Conservation (phyloP, 2,888 invertebrate species). For the Caenorhabditis becei region DNA sequence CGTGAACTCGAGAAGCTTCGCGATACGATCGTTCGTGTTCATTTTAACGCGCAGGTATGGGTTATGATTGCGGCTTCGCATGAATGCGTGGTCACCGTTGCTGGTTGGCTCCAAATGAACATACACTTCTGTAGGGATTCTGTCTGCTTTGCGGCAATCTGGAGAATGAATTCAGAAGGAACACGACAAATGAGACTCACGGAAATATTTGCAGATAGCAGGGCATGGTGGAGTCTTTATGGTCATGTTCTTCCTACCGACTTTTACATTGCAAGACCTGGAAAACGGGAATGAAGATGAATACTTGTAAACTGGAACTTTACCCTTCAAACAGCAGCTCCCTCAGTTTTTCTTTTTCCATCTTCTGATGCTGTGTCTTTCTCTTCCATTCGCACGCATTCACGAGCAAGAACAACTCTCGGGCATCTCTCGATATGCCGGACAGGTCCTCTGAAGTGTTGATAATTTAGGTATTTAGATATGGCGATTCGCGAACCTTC, state of each 20-base stretch:
- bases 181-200: constrained; percentile 44
- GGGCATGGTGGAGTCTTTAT: constrained; percentile 72
- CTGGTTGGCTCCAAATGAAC: constrained; percentile 67
- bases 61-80: constrained; percentile 68
- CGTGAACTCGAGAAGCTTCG: constrained; percentile 69
- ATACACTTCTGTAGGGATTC: constrained; percentile 65
- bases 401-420: constrained; percentile 75
- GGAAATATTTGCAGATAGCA: constrained; percentile 72
- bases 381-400: constrained; percentile 77
- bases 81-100: constrained; percentile 66
- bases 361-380: constrained; percentile 65
- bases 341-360: constrained; percentile 61
- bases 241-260: constrained; percentile 4
- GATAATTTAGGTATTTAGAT: neutral
- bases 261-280: constrained; percentile 5
- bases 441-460: constrained; percentile 46
- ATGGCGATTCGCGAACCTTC: constrained; percentile 7
- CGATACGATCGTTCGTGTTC: constrained; percentile 73
- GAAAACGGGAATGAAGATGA: too few relatives aligned
- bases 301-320: too few relatives aligned
- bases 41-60: constrained; percentile 68
- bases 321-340: constrained; percentile 71
- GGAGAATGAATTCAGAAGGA: constrained; percentile 10
- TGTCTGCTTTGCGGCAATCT: constrained; percentile 67
- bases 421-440: constrained; percentile 68